These are phyloP conservation scores for Acleris sparsana DNA, from an alignment of 2,888 invertebrate species.

Conservation along the genomic window DNA sequence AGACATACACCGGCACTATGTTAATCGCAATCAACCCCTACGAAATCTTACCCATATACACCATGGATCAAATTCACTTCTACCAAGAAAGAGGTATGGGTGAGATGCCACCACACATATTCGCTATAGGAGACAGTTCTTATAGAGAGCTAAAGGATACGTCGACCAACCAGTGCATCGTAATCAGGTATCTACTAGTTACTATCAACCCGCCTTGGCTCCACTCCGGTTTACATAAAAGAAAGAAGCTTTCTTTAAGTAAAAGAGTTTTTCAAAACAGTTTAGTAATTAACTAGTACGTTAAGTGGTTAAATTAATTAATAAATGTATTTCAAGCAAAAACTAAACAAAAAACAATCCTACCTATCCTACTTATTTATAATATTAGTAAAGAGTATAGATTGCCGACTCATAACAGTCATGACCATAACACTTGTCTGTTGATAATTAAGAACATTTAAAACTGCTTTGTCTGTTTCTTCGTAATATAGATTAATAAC, in stretches of 20 bases:
- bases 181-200: slow-evolving; percentile 88
- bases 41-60: slow-evolving; percentile 96
- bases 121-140: slow-evolving; percentile 96
- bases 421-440: too few species aligned
- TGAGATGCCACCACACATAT: slow-evolving; percentile 96
- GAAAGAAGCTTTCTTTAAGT: too few species aligned
- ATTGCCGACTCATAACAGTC: too few species aligned
- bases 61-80: slow-evolving; percentile 91
- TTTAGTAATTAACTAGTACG: too few species aligned
- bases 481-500: neutral
- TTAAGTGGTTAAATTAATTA: too few species aligned
- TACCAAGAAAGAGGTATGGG: slow-evolving; percentile 93
- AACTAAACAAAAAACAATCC: too few species aligned
- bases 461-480: slow-evolving; percentile 7
- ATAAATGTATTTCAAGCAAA: too few species aligned
- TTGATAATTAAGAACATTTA: slow-evolving; percentile 3
- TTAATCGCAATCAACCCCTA: slow-evolving; percentile 98
- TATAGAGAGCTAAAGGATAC: slow-evolving; percentile 91
- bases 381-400: too few species aligned
- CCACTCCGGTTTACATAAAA: too few species aligned
- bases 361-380: too few species aligned
- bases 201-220: too few species aligned
- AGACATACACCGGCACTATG: slow-evolving; percentile 98
- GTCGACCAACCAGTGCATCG: slow-evolving; percentile 94
- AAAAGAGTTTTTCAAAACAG: too few species aligned